Evolutionary conservation across 2,888 invertebrate species (phyloP).

Genomic region (Blastobasis adustella): DNA sequence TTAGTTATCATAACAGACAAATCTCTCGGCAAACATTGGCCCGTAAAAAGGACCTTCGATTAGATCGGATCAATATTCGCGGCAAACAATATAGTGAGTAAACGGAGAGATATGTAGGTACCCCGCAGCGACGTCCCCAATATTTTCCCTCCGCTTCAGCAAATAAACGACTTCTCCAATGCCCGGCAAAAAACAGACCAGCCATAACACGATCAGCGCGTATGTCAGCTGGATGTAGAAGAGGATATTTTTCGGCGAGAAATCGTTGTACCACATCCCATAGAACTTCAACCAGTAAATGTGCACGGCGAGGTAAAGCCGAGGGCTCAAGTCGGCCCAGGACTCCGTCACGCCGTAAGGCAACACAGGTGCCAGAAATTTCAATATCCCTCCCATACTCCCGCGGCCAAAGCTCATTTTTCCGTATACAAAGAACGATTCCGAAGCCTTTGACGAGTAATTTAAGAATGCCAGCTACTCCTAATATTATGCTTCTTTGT

Average conservation of each 20-base stretch:
- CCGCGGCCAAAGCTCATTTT: constrained; percentile 31
- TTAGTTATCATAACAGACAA: too few species aligned
- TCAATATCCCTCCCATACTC: constrained; percentile 36
- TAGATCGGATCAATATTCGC: constrained; percentile 22
- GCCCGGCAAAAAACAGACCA: constrained; percentile 67
- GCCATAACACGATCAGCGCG: constrained; percentile 47
- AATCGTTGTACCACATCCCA: constrained; percentile 64
- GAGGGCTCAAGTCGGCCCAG: constrained; percentile 59
- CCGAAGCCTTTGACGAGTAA: constrained; percentile 33
- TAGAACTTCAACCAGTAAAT: constrained; percentile 70
- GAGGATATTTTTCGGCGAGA: constrained; percentile 31
- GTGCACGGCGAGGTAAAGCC: constrained; percentile 59
- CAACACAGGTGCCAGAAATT: constrained; percentile 33
- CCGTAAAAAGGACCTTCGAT: neutral
- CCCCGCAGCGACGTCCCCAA: constrained; percentile 76
- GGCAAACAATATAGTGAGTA: constrained; percentile 20
- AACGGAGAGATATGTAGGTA: constrained; percentile 28
- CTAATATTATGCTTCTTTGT: constrained; percentile 4
- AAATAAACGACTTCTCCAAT: constrained; percentile 80
- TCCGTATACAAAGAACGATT: constrained; percentile 18
- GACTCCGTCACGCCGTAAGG: constrained; percentile 56
- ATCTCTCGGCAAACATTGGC: too few species aligned
- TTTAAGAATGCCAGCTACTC: constrained; percentile 34
- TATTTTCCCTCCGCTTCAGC: constrained; percentile 76
- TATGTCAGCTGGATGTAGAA: constrained; percentile 58